Evolutionary conservation across 64 coral and sea anemone species (phyloP), one percentile per base, ranked within the genome.

Genomic region (Porites australiensis): DNA sequence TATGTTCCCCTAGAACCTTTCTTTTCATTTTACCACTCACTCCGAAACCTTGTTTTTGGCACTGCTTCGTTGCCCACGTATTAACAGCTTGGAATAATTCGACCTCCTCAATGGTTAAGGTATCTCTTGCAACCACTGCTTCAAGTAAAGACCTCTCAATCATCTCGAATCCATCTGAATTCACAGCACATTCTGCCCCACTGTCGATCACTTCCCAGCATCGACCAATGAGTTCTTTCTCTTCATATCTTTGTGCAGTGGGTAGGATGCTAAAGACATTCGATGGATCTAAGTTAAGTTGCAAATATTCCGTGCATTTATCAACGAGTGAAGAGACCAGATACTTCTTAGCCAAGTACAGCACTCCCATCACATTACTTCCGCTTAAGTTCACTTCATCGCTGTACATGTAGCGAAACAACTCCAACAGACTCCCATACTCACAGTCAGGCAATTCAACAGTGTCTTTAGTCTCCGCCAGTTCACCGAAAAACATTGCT

Each of bases 351-450:
- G 79, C 79, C 59, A 82, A 82, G 60, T 82, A 82, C 58, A 82
- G 50, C 58, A 82, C 79, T 66, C 58, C 79, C 79, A 82, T 82
- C 60, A 82, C 79, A 82, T 78, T 78, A 78, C 75, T 55, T 78
- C 51, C 45, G 51, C 5, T 78, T 15, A 78, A 58, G 4, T 78
- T 78, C 6, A 78, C 75, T 78, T 78, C 75, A 21, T 57, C 75
- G 75, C 79, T 64, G 79, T 82, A 82, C 23, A 82, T 64, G 58
- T 44, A 82, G 37, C 79, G 79, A 47, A 82, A 82, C 23, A 82
- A 57, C 59, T 82, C 79, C 79, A 82, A 64, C 43, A 82, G 23
- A 66, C 58, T 64, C 43, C 65, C 58, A 43, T 61, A 82, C 44
- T 82, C 37, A 59, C 58, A 82, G 58, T 66, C 79, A 63, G 79